Conservation (phyloP, 2,888 invertebrate genomes). For the Morpho helenor region DNA sequence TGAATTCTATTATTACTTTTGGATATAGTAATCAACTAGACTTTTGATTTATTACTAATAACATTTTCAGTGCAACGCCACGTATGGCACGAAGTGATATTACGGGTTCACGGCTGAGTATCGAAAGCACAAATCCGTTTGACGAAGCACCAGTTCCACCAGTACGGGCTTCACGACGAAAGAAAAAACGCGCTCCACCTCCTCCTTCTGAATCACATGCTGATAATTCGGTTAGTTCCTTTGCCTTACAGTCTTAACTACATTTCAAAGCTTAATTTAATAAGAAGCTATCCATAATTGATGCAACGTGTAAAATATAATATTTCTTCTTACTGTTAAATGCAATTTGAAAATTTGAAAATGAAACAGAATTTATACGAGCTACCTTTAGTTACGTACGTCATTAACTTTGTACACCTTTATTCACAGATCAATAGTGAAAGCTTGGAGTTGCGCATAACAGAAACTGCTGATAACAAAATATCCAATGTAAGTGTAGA, state of each 20-base stretch:
- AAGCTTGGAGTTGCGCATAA: constrained; percentile 48
- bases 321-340: too few species aligned
- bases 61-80: constrained; percentile 51
- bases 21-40: too few species aligned
- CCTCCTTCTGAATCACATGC: constrained; percentile 60
- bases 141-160: constrained; percentile 71
- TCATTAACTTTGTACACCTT: neutral
- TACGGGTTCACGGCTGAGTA: constrained; percentile 77
- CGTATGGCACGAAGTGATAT: constrained; percentile 69
- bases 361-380: too few species aligned
- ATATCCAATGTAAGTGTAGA: constrained; percentile 41
- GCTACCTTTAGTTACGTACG: too few species aligned
- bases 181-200: constrained; percentile 82
- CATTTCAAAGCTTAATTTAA: neutral
- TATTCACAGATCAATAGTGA: constrained; percentile 47
- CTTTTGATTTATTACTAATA: neutral
- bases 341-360: too few species aligned
- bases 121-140: constrained; percentile 80
- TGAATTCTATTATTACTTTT: too few species aligned
- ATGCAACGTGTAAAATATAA: neutral
- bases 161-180: constrained; percentile 75
- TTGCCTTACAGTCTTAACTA: neutral
- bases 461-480: constrained; percentile 41
- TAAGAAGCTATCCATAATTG: neutral
- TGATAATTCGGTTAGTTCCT: constrained; percentile 46